Base-by-base conservation (phyloP, 1,140 invertebrate genomes). In the Ridgeia piscesae region DNA sequence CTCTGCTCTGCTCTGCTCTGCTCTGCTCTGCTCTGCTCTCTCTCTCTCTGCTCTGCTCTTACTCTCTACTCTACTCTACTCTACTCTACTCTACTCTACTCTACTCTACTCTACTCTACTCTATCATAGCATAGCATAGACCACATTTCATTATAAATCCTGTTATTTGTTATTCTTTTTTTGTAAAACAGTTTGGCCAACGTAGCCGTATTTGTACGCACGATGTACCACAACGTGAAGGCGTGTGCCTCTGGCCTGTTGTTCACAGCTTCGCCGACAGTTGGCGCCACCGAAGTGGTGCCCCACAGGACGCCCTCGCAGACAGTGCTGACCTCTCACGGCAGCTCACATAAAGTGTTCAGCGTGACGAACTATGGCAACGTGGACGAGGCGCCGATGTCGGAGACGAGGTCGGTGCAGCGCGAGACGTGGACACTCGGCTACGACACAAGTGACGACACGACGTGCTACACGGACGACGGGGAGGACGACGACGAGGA, bases 381-480 rank as follows among this genome's bases (percentile, higher is more conserved):
- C 58, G 58, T 77, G 58, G 58, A 77, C 58, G 58, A 17, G 58
- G 14, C 58, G 48, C 48, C 48, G 0, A 33, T 34, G 8, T 17
- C 8, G n/a, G 34, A 11, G 34, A 33, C 8, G 31, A 91, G 1
- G 99, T 99, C 96, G 98, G 99, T 94, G 97, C 97, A 93, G 98
- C 98, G 0, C 97, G 97, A 31, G 88, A 89, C 8, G 34, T 91
- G 21, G 48, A 50, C 31, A 91, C 91, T 91, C 89, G 48, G n/a
- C 92, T 92, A 77, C 90, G 42, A n/a, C 92, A 92, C 88, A 92
- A 92, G 34, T 27, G 88, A 42, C 42, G 91, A 58, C 21, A 21
- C 33, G 34, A 58, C 33, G 2, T 35, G 91, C 91, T 35, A 48
- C 21, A 33, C 89, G 14, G 89, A 90, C 1, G 89, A 90, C 2